These are phyloP conservation scores for Chiloscyllium punctatum DNA, from an alignment of 2,797 vertebrate species.

Conservation along the genomic window DNA sequence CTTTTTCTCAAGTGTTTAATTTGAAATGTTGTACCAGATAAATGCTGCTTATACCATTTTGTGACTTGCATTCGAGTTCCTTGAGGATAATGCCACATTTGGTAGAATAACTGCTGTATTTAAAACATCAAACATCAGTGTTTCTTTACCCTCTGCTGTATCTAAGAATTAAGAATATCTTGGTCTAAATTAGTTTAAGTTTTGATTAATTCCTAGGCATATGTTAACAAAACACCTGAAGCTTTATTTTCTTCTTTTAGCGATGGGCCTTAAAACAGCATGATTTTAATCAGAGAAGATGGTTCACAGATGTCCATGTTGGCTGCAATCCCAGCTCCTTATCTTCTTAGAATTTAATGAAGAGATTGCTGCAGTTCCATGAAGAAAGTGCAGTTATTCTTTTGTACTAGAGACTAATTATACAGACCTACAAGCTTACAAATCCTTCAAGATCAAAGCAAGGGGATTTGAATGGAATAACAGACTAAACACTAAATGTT, in stretches of 20 bases:
- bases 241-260: not conserved
- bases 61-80: not conserved
- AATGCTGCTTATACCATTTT: not conserved
- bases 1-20: not conserved
- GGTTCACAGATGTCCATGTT: not conserved
- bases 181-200: not conserved
- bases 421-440: not conserved
- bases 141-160: not conserved
- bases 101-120: not conserved
- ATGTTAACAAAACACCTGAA: not conserved
- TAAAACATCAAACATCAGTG: not conserved
- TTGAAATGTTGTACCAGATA: not conserved
- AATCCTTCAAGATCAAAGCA: constrained; percentile 18
- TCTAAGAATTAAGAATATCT: not conserved
- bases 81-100: not conserved
- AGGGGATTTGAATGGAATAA: not conserved
- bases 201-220: not conserved
- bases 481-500: constrained; percentile 14
- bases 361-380: not conserved
- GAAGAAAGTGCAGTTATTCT: not conserved
- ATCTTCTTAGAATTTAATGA: not conserved
- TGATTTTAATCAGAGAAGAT: not conserved
- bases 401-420: not conserved
- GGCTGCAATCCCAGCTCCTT: not conserved
- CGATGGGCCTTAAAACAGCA: constrained; percentile 29